phyloP scores from a whole-genome alignment of 2,888 invertebrate genomes.

The Synanthedon formicaeformis region DNA sequence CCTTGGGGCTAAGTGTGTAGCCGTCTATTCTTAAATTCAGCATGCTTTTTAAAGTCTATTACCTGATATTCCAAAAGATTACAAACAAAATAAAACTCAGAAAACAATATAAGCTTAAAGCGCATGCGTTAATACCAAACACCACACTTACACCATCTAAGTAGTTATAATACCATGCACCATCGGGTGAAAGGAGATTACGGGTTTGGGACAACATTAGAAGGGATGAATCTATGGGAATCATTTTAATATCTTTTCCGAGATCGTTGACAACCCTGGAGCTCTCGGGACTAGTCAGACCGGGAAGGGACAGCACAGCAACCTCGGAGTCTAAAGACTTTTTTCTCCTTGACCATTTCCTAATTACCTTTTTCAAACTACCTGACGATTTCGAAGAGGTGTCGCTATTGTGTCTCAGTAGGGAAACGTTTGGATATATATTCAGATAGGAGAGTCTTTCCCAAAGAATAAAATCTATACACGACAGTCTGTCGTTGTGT shows the following conservation, averaged over 20 bases:
- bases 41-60: too few species aligned
- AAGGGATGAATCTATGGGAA: constrained; percentile 50
- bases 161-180: constrained; percentile 65
- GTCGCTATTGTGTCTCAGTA: constrained; percentile 31
- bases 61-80: too few species aligned
- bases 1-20: too few species aligned
- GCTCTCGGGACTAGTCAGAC: constrained; percentile 31
- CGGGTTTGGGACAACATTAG: constrained; percentile 48
- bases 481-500: constrained; percentile 32
- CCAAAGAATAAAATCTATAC: constrained; percentile 58
- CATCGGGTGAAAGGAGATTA: constrained; percentile 41
- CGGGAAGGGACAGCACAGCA: constrained; percentile 46
- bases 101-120: constrained; percentile 9
- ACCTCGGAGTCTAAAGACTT: constrained; percentile 30
- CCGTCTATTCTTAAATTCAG: too few species aligned
- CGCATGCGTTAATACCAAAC: constrained; percentile 12
- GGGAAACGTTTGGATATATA: constrained; percentile 45
- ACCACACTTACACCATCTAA: constrained; percentile 61
- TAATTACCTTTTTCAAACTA: constrained; percentile 35
- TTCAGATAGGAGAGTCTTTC: constrained; percentile 40
- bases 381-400: constrained; percentile 34
- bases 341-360: constrained; percentile 28
- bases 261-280: constrained; percentile 40
- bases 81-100: constrained; percentile 4
- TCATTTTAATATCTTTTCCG: constrained; percentile 42